A percentile compares a stretch with the other conserved stretches of the same genome.
phyloP scores from a whole-genome alignment of 2,113 vertebrate species.

The Lepidothrix coronata region DNA sequence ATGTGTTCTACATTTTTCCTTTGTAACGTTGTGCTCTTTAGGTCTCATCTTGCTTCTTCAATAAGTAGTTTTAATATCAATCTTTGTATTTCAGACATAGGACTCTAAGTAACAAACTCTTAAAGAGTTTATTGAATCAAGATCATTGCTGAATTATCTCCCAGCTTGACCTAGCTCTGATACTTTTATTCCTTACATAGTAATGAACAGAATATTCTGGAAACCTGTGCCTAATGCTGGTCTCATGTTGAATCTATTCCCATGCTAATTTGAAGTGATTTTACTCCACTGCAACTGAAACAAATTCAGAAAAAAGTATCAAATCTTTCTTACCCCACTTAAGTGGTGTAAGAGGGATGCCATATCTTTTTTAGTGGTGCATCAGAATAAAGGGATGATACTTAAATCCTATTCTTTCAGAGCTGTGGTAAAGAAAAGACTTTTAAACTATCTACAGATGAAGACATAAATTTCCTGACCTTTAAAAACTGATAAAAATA shows the following conservation, averaged over 20 bases:
- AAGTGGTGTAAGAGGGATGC: neutral
- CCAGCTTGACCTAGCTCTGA: neutral
- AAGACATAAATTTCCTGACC: neutral
- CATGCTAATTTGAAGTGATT: neutral
- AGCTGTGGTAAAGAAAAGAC: neutral
- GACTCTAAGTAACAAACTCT: neutral
- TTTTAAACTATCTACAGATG: neutral
- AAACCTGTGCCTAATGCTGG: neutral
- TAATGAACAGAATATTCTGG: neutral
- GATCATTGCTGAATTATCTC: neutral
- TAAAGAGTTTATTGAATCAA: neutral
- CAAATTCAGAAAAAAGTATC: neutral
- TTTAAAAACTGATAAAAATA: slow-evolving; percentile 10
- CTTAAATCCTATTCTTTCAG: neutral
- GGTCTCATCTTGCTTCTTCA: neutral
- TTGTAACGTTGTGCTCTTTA: neutral
- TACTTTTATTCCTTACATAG: neutral
- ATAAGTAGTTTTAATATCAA: neutral
- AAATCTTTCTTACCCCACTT: neutral
- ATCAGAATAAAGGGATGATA: neutral
- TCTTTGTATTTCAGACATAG: slow-evolving; percentile 6
- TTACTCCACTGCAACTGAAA: neutral
- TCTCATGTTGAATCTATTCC: neutral
- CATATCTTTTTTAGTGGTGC: neutral
- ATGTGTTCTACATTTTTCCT: neutral